Conservation (phyloP, 2,888 invertebrate genomes). For the Athetis lepigone region DNA sequence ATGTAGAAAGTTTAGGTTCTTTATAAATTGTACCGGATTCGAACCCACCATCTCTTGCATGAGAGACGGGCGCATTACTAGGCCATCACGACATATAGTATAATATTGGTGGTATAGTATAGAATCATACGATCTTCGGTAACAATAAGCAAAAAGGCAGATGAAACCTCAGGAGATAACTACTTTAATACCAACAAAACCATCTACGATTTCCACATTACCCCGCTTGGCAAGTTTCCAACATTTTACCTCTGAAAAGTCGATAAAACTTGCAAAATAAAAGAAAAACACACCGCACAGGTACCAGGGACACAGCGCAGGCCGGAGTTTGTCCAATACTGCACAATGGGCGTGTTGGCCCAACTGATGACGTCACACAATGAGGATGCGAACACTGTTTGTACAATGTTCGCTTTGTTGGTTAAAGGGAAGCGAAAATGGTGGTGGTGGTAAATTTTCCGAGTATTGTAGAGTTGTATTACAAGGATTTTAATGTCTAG, state of each 20-base stretch:
- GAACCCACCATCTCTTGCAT: too few relatives aligned
- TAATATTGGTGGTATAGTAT: too few relatives aligned
- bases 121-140: too few relatives aligned
- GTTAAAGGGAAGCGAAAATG: slow-evolving; percentile 57
- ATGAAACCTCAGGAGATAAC: too few relatives aligned
- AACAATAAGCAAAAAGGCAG: too few relatives aligned
- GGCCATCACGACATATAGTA: too few relatives aligned
- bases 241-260: not conserved
- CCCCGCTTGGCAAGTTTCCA: slow-evolving; percentile 23
- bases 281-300: slow-evolving; percentile 39
- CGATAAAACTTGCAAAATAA: slow-evolving; percentile 29
- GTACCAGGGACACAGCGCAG: slow-evolving; percentile 10
- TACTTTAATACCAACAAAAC: too few relatives aligned
- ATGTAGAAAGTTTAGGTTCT: too few relatives aligned
- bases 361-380: slow-evolving; percentile 71
- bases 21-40: too few relatives aligned
- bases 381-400: slow-evolving; percentile 63
- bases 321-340: slow-evolving; percentile 46
- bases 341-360: slow-evolving; percentile 67
- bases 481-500: too few relatives aligned
- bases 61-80: too few relatives aligned
- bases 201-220: slow-evolving; percentile 6
- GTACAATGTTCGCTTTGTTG: slow-evolving; percentile 59
- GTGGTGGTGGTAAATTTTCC: not conserved
- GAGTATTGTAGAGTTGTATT: too few relatives aligned